phyloP scores from a whole-genome alignment of 2,888 invertebrate species.

The Sthenelais limicola region DNA sequence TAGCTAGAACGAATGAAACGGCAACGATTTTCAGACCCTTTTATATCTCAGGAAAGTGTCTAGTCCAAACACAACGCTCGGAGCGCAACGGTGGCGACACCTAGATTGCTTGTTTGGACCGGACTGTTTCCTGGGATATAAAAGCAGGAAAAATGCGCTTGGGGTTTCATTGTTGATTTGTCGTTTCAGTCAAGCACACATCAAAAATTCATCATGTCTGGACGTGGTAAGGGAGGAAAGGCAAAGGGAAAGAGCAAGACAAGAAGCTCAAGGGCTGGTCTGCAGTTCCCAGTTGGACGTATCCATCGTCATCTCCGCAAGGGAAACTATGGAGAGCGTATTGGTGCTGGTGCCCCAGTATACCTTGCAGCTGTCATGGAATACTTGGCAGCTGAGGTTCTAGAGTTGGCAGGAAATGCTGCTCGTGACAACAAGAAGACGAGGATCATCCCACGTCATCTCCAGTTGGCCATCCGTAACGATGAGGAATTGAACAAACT shows the following conservation, averaged over 20 bases:
- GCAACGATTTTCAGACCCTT: not conserved
- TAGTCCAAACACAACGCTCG: slow-evolving; percentile 6
- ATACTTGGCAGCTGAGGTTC: slow-evolving; percentile 77
- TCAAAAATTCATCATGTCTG: slow-evolving; percentile 47
- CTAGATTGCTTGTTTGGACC: slow-evolving; percentile 8
- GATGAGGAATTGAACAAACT: slow-evolving; percentile 88
- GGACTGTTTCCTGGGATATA: not conserved
- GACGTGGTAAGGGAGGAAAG: slow-evolving; percentile 72
- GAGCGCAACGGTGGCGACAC: not conserved
- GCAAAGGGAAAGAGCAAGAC: slow-evolving; percentile 69
- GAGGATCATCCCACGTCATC: slow-evolving; percentile 84
- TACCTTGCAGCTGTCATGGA: slow-evolving; percentile 73
- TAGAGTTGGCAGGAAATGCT: slow-evolving; percentile 74
- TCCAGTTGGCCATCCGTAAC: slow-evolving; percentile 85
- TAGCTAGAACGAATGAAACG: not conserved
- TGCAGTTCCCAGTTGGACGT: slow-evolving; percentile 72
- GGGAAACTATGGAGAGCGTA: slow-evolving; percentile 71
- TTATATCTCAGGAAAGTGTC: not conserved
- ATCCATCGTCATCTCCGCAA: slow-evolving; percentile 70
- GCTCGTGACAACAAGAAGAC: slow-evolving; percentile 78
- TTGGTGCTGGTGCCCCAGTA: slow-evolving; percentile 72
- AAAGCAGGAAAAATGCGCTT: not conserved
- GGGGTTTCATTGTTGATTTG: slow-evolving; percentile 7
- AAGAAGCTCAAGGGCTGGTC: slow-evolving; percentile 69
- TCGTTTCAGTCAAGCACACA: not conserved